Base-by-base conservation (phyloP, 1,140 invertebrate genomes). In the Drosophila grimshawi region DNA sequence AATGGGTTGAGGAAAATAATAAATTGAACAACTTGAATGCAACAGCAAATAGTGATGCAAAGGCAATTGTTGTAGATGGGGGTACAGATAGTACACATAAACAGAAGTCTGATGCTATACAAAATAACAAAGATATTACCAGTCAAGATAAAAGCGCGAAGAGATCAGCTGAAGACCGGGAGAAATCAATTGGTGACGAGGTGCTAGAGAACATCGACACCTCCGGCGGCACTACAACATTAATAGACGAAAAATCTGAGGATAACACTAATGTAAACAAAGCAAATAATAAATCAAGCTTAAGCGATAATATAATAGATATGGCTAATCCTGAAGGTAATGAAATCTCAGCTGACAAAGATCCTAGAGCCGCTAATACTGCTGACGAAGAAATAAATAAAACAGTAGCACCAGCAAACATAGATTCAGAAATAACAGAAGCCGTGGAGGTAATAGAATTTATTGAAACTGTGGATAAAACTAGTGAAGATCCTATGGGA, bases 1-100 rank as follows among this genome's bases (percentile, higher is more conserved):
- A 68, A 37, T 88, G 81, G 80, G 29, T 64, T 0, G 61, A 76
- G 6, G 37, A 63, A 4, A 8, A 61, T n/a, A 1, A 1, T 43
- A n/a, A 3, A 43, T 39, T 39, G n/a, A 8, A 6, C 10, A n/a
- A 43, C 10, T 43, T n/a, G 10, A 4, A 4, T 19, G 19, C 19
- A 4, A 33, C 3, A 5, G 33, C 33, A 33, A 33, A 33, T 4
- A 43, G 39, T 43, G 39, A 39, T 1, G 3, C 53, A 29, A n/a
- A n/a, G 10, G 53, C 10, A 27, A 10, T 3, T 29, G 43, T 37
- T 7, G 27, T 57, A 49, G 3, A 11, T 10, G 2, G 19, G 4
- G 45, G n/a, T 4, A 3, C 45, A 27, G 39, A 41, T 41, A 41
- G 39, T 41, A 10, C 2, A 2, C 8, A 41, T 10, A 10, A 43